Base-by-base conservation (phyloP, 2,113 vertebrate species). In the Barbus barbus region DNA sequence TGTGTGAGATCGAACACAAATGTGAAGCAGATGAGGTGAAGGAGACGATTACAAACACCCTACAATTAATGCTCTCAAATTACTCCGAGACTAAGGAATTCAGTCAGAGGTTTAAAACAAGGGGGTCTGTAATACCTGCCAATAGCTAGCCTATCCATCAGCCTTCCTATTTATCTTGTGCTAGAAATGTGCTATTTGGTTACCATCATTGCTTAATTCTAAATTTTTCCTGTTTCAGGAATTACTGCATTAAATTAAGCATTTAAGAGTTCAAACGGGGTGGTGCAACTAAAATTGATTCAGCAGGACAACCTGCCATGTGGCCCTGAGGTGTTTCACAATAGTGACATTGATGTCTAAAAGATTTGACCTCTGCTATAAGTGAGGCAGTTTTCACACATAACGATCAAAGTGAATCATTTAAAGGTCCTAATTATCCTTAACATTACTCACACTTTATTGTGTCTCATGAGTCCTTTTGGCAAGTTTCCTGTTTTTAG, bases 51-150 rank as follows among this genome's bases (percentile, higher is more conserved):
- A 67, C 33, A 75, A 80, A 44, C 12, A 26, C 69, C 41, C 58
- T 71, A n/a, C n/a, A n/a, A n/a, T n/a, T n/a, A 58, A 53, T 51
- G 41, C 56, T 67, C 38, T 18, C 46, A 81, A 84, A 86, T 84
- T 36, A 80, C 44, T 83, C 44, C 20, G 56, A 36, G 36, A 36
- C 5, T 36, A 36, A 83, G 24, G 41, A 53, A 76, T 75, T 31
- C 4, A 41, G 53, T 22, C 58, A 65, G 31, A 63, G 60, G 2
- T 63, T 65, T 31, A 65, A 63, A 8, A 7, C 26, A 18, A 9
- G 14, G 61, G 13, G 14, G 6, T 65, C 61, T 65, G 61, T 31
- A 65, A 65, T 63, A 63, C 61, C 13, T 48, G 46, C 12, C 46
- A 48, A 48, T 1, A 48, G 3, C 46, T 48, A 48, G 46, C 12